Conservation (phyloP, 2,113 vertebrate species). For the Hoplias malabaricus region DNA sequence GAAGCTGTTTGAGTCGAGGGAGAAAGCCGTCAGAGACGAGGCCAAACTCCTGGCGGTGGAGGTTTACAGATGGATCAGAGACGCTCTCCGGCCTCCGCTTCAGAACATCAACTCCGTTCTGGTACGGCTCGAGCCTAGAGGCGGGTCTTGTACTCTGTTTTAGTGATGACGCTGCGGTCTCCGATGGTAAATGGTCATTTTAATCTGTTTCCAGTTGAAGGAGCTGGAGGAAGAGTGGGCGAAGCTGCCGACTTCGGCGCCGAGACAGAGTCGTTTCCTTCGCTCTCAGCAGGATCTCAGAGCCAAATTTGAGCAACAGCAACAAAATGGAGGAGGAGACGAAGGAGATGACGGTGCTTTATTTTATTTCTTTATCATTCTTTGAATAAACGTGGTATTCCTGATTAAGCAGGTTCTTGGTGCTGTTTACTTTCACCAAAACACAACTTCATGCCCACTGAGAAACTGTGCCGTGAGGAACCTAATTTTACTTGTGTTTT, state of each 20-base stretch:
- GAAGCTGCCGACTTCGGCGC: conserved; percentile 82
- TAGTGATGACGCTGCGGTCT: no score
- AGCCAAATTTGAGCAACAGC: conserved; percentile 92
- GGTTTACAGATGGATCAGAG: conserved; percentile 94
- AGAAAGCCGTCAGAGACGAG: conserved; percentile 95
- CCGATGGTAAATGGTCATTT: no score
- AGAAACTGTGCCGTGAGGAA: no score
- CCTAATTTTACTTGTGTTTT: no score
- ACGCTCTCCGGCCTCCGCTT: conserved; percentile 87
- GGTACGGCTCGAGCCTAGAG: no score
- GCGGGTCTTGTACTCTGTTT: no score
- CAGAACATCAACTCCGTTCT: conserved; percentile 94
- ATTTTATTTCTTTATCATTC: neutral
- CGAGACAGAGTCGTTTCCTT: conserved; percentile 88
- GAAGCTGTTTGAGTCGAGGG: conserved; percentile 97
- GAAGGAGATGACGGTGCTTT: conserved; percentile 75
- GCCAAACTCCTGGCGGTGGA: conserved; percentile 92
- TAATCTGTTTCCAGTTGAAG: conserved; percentile 78
- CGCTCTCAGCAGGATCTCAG: conserved; percentile 95
- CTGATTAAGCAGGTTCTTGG: no score
- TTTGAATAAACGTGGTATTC: no score
- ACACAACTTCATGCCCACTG: no score
- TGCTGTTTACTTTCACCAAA: no score
- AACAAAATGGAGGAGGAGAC: conserved; percentile 81
- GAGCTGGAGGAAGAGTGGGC: conserved; percentile 97